Evolutionary conservation across 2,888 invertebrate genomes (phyloP), one percentile per base, ranked within the genome.

Genomic region (Watsonalla cultraria): DNA sequence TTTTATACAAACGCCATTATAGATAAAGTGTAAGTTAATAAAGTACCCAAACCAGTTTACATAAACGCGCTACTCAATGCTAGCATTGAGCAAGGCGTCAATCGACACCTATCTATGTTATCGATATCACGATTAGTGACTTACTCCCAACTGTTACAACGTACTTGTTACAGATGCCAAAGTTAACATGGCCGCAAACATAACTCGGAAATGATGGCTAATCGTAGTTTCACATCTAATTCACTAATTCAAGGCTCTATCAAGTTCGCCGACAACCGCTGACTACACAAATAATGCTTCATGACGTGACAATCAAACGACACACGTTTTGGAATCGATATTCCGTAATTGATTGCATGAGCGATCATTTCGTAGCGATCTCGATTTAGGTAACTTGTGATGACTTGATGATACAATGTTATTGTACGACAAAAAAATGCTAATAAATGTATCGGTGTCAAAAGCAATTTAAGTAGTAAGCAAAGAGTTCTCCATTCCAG

Each of bases 221-320:
- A 72, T 72, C 68, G 54, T 46, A 53, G 48, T 62, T 60, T 66
- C 59, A 64, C 61, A 65, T 62, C 58, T 58, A 64, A 61, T 67
- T 58, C 62, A 58, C 54, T 52, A 57, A 60, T 56, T 62, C 69
- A 74, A 72, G 70, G 68, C 45, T 61, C 51, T 51, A 53, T 60
- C 59, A 64, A 67, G 71, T 71, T 65, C 57, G 63, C 60, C 54
- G 34, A 52, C 51, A 53, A 37, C 47, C n/a, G 49, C 15, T n/a
- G 35, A 35, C n/a, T 14, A 54, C 5, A 37, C 24, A 45, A 15
- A n/a, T 37, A 39, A 37, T 15, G 37, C 35, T 37, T 49, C 14
- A 49, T 39, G 14, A 35, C 9, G 37, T 15, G 42, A 42, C 11
- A 7, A 42, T 11, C 42, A 42, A 42, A 42, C 42, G 11, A 11